Evolutionary conservation across 2,888 invertebrate species (phyloP).

Genomic region (Cheiracanthium punctorium): DNA sequence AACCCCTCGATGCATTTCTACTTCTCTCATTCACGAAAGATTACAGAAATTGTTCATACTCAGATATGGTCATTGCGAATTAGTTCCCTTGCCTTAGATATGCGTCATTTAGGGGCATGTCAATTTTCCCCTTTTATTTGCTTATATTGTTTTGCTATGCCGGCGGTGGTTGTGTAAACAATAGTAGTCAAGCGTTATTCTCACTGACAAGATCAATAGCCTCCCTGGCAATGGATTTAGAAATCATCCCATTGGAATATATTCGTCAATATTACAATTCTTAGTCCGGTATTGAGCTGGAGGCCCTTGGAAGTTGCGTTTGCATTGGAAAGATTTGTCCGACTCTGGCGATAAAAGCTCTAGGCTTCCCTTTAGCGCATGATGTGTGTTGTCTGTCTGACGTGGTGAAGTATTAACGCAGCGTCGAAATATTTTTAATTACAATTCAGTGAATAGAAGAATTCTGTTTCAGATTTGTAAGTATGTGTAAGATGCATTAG

Average conservation of each 20-base stretch:
- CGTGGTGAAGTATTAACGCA: neutral
- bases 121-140: neutral
- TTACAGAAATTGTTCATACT: too few species aligned
- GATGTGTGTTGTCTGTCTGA: neutral
- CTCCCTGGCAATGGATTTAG: neutral
- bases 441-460: neutral
- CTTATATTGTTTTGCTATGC: neutral
- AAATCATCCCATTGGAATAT: neutral
- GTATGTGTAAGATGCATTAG: too few species aligned
- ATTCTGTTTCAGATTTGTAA: too few species aligned
- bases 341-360: neutral
- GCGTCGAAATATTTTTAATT: neutral
- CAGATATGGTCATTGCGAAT: neutral
- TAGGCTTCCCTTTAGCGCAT: neutral
- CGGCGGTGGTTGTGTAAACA: neutral
- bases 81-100: neutral
- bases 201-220: neutral
- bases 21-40: too few species aligned
- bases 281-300: neutral
- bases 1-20: too few species aligned
- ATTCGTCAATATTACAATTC: neutral
- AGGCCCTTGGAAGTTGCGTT: neutral
- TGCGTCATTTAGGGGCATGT: neutral
- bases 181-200: neutral
- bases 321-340: neutral